Base-by-base conservation (phyloP, 2,797 vertebrate species). In the Neosilurus hyrtlii region DNA sequence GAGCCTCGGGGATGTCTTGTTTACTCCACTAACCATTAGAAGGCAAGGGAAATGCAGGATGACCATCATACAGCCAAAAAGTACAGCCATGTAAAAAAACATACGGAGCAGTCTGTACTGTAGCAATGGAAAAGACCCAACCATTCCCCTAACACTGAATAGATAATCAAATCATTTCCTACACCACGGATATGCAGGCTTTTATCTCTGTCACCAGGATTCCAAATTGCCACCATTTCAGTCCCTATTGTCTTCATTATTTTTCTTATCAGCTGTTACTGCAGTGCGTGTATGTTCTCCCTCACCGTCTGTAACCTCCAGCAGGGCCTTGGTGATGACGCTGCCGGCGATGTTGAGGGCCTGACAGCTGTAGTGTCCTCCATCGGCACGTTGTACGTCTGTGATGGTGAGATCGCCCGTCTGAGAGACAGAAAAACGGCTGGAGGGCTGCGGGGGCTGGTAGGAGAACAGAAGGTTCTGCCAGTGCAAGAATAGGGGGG, bases 281-380 rank as follows among this genome's bases (percentile, higher is more conserved):
- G 49, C 22, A 54, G 67, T 35, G 15, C 65, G 59, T 65, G 59
- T 75, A 35, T 54, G 20, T 1, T 68, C 20, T 9, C 37, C 70
- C 87, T 95, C 95, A 99, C 98, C 97, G 86, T 99, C 97, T 16
- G 97, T 99, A 89, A 99, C 97, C 93, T 99, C 98, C 87, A 99
- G 93, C 89, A 97, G 95, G 73, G 97, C 98, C 90, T 99, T 99
- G 91, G 97, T 99, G 92, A 98, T 99, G 90, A 99, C 98, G 83
- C 97, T 99, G 89, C 98, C 98, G 0, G 98, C 98, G 80, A 99
- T 97, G 91, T 99, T 99, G 87, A 99, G 94, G 63, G 98, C 98
- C 94, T 99, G 98, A 93, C 98, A 99, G 92, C 97, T 99, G 86
- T 99, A 99, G 87, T 97, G 97, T 2, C 97, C 98, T 89, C 96